These are phyloP conservation scores for Volucella inflata DNA, from an alignment of 2,888 invertebrate species.

Conservation along the genomic window DNA sequence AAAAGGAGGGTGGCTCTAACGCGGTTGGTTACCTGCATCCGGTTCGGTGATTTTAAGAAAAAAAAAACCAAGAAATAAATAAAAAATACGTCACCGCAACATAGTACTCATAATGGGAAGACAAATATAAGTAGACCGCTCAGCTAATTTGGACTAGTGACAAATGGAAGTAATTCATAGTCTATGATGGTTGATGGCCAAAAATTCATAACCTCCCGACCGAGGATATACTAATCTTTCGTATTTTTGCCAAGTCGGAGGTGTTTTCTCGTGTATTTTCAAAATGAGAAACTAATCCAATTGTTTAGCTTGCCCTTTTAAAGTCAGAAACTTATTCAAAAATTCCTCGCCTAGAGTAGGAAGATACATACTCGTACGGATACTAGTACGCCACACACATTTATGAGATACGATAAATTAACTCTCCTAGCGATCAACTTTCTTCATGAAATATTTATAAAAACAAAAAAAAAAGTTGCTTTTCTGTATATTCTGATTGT, in stretches of 20 bases:
- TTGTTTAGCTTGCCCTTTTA: too few species aligned
- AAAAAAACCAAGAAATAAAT: neutral
- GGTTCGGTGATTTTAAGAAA: conserved; percentile 49
- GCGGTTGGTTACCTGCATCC: conserved; percentile 52
- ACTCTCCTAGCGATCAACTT: conserved; percentile 37
- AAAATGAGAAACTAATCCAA: too few species aligned
- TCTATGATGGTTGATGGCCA: neutral
- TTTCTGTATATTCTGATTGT: conserved; percentile 23
- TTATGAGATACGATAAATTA: conserved; percentile 1
- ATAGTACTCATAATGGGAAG: neutral
- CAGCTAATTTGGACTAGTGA: neutral
- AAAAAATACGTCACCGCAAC: neutral
- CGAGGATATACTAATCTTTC: neutral
- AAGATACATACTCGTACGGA: neutral
- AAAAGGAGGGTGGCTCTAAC: conserved; percentile 34
- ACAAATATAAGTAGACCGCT: neutral
- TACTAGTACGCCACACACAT: neutral
- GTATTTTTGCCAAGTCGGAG: neutral
- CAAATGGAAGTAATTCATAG: conserved; percentile 20
- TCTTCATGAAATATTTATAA: conserved; percentile 65
- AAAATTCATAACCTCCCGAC: neutral
- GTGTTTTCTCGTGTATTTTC: neutral
- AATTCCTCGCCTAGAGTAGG: neutral
- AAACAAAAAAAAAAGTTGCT: conserved; percentile 14
- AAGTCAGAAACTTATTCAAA: neutral